A percentile compares a stretch with the other conserved stretches of the same genome.
Conservation (phyloP, 2,888 invertebrate species). For the Diaprepes abbreviatus region DNA sequence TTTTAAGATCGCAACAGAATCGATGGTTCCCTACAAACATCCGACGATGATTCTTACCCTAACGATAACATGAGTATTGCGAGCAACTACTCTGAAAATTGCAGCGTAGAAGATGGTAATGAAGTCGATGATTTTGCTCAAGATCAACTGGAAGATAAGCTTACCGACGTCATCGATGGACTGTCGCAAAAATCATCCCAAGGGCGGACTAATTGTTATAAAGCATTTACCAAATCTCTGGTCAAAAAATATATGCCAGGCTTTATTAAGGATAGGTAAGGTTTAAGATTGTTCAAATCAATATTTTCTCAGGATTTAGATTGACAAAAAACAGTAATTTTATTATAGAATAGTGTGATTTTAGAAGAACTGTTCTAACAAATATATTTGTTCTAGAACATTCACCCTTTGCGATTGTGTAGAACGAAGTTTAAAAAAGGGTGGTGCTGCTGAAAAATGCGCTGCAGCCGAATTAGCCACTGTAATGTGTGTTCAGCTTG, state of each 20-base stretch:
- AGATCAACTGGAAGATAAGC: slow-evolving; percentile 88
- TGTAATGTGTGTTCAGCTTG: slow-evolving; percentile 87
- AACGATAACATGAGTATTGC: slow-evolving; percentile 88
- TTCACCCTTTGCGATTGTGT: slow-evolving; percentile 87
- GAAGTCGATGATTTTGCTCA: slow-evolving; percentile 72
- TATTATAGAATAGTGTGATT: no score
- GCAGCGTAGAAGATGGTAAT: slow-evolving; percentile 69
- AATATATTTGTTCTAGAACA: slow-evolving; percentile 64
- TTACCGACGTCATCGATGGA: slow-evolving; percentile 89
- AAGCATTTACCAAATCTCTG: slow-evolving; percentile 80
- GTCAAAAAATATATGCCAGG: slow-evolving; percentile 84
- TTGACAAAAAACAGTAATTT: no score
- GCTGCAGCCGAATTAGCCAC: slow-evolving; percentile 87
- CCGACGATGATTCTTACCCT: slow-evolving; percentile 78
- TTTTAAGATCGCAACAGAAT: slow-evolving; percentile 52
- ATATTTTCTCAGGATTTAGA: no score
- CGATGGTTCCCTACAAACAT: slow-evolving; percentile 63
- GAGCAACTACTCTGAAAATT: slow-evolving; percentile 83
- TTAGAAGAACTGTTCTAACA: no score
- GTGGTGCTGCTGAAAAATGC: slow-evolving; percentile 85
- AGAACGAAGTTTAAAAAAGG: slow-evolving; percentile 85
- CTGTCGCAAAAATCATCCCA: slow-evolving; percentile 91
- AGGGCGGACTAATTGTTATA: slow-evolving; percentile 81
- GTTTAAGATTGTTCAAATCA: neutral
- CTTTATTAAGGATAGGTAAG: slow-evolving; percentile 80